Evolutionary conservation across 1,140 invertebrate species (phyloP), one percentile per base, ranked within the genome.

Genomic region (Agrypnia vestita): DNA sequence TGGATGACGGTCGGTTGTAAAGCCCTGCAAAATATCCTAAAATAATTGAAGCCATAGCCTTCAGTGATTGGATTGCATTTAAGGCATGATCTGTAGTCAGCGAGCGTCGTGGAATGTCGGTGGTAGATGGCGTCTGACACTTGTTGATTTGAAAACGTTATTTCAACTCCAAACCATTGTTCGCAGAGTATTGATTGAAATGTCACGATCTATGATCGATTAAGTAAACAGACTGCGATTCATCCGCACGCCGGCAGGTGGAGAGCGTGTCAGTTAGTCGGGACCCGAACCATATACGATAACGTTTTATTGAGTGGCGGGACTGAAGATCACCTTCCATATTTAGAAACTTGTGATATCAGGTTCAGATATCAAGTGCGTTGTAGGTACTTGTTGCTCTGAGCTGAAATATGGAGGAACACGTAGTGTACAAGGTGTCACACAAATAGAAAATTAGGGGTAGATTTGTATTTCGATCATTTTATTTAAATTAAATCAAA

Each of bases 171-270:
- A 49, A 43, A 35, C 71, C 53, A 75, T 75, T 75, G 55, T 59
- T 75, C n/a, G n/a, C 49, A 56, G 73, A 75, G 43, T 73, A 80
- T 75, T 81, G 80, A 81, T 81, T 81, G 80, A 81, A 81, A 81
- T 81, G 80, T 81, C 80, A 81, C 80, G 80, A 81, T 74, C 49
- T 25, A n/a, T 35, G 76, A 81, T 43, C 73, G 73, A 17, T 35
- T 49, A 10, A 53, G 78, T 69, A 74, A 64, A 75, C 56, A 51
- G 55, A 64, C 15, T 55, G 53, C 47, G 79, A 76, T 59, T 56
- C 69, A 35, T n/a, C 53, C 17, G 35, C 10, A 11, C 61, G 44
- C 17, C 53, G 76, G 19, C 76, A 77, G 76, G 76, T 77, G 76
- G 21, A 53, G 21, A 61, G 76, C 44, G 25, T 35, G 25, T 35